Evolutionary conservation across 92 coral and sea anemone genomes (phyloP).

Genomic region (Actinostola sp.): DNA sequence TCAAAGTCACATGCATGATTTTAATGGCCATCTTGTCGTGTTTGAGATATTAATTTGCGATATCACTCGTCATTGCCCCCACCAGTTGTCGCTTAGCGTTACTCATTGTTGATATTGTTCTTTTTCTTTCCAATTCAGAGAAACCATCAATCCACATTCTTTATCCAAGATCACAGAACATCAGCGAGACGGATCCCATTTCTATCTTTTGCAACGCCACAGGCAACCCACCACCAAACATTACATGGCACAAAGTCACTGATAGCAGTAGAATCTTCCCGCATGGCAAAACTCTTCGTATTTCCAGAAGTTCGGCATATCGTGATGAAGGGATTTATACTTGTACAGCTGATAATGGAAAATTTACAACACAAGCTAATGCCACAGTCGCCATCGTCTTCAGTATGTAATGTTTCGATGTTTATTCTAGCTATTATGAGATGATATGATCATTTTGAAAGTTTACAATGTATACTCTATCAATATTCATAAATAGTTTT

Average conservation of each 20-base stretch:
- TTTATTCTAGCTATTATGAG: not conserved
- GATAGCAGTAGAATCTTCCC: conserved; percentile 21
- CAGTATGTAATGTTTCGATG: conserved; percentile 41
- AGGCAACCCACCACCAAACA: conserved; percentile 49
- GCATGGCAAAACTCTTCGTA: conserved; percentile 21
- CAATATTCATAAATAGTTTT: too few relatives aligned
- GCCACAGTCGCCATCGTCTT: conserved; percentile 49
- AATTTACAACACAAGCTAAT: conserved; percentile 26
- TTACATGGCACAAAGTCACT: conserved; percentile 45
- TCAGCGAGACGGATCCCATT: conserved; percentile 65
- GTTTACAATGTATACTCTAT: too few relatives aligned
- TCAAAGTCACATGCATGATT: too few relatives aligned
- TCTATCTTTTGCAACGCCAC: conserved; percentile 59
- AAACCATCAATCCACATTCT: conserved; percentile 50
- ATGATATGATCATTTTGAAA: too few relatives aligned
- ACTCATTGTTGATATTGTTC: not conserved
- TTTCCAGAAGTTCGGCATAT: conserved; percentile 17
- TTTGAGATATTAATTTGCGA: too few relatives aligned
- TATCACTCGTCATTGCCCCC: too few relatives aligned
- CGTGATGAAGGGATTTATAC: conserved; percentile 61
- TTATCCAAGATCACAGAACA: conserved; percentile 50
- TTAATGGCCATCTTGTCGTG: too few relatives aligned
- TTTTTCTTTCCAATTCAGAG: conserved; percentile 30
- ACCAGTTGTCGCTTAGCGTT: too few relatives aligned
- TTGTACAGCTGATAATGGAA: conserved; percentile 66